Evolutionary conservation across 2,888 invertebrate genomes (phyloP).

Genomic region (Patella pellucida): DNA sequence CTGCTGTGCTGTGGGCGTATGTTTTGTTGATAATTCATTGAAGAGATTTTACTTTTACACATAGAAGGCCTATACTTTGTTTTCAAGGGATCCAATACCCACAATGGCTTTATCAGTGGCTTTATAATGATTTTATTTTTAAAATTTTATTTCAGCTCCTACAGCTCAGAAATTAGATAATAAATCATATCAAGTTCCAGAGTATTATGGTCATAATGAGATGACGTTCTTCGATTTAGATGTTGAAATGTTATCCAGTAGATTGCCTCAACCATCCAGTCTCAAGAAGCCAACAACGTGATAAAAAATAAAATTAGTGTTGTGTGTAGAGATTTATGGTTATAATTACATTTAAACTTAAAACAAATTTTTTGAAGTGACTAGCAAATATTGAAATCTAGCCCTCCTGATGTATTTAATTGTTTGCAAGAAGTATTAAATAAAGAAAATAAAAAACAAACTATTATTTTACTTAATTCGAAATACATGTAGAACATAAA

Average conservation of each 20-base stretch:
- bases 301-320: too few relatives aligned
- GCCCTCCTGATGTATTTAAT: neutral
- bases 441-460: too few relatives aligned
- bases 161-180: conserved; percentile 19
- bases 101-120: too few relatives aligned
- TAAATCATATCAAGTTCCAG: conserved; percentile 25
- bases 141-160: neutral
- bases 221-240: conserved; percentile 45
- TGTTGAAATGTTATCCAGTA: conserved; percentile 26
- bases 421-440: too few relatives aligned
- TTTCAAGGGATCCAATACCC: too few relatives aligned
- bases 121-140: too few relatives aligned
- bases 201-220: conserved; percentile 32
- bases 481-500: too few relatives aligned
- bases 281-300: conserved; percentile 6
- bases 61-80: too few relatives aligned
- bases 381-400: neutral
- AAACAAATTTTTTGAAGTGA: neutral
- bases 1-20: too few relatives aligned
- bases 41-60: too few relatives aligned
- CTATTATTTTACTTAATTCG: too few relatives aligned
- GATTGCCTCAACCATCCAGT: conserved; percentile 38
- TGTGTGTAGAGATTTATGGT: neutral
- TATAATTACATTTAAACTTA: neutral
- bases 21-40: too few relatives aligned